Base-by-base conservation (phyloP, 2,888 invertebrate genomes). In the Papilio demoleus region DNA sequence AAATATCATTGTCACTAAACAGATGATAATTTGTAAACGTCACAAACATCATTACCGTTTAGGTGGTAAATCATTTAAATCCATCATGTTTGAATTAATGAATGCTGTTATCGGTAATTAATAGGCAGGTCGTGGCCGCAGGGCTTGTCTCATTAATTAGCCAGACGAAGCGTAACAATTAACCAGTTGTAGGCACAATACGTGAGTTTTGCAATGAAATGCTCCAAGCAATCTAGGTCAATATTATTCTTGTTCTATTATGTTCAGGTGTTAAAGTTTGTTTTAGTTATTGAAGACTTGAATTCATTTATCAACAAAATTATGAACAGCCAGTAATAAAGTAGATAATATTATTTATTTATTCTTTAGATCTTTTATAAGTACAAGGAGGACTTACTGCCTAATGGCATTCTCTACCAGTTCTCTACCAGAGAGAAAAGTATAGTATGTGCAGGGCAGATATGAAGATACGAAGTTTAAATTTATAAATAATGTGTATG, bases 91-190 rank as follows among this genome's bases (percentile, higher is more conserved):
- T 47, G 36, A 60, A 47, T 47, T 45, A 24, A 56, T 56, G 53
- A 56, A 60, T 50, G 65, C 34, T 66, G 66, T 60, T 66, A 66
- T 59, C 59, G 60, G 47, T 66, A 47, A 66, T 66, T 66, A 60
- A 66, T 66, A 45, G 60, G 11, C 47, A 65, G 58, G 22, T 65
- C 47, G 60, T 19, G 19, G 60, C 42, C 38, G 66, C 12, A 24
- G 36, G 36, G 60, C 50, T 47, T 50, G 59, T 47, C 66, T 60
- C 59, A 66, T 66, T 66, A 60, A 66, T 66, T 60, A 66, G 17
- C 66, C 17, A 22, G 24, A 38, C 47, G 66, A 60, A 47, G 66
- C 66, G 59, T 36, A 50, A 50, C 66, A 60, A 50, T 66, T 38
- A 36, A 22, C n/a, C 47, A 19, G 36, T 38, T 64, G 24, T 56